Percentiles rank a stretch among this genome's conserved stretches.
These are phyloP conservation scores for Macroramphosus scolopax DNA, from an alignment of 2,797 vertebrate genomes.

Conservation along the genomic window DNA sequence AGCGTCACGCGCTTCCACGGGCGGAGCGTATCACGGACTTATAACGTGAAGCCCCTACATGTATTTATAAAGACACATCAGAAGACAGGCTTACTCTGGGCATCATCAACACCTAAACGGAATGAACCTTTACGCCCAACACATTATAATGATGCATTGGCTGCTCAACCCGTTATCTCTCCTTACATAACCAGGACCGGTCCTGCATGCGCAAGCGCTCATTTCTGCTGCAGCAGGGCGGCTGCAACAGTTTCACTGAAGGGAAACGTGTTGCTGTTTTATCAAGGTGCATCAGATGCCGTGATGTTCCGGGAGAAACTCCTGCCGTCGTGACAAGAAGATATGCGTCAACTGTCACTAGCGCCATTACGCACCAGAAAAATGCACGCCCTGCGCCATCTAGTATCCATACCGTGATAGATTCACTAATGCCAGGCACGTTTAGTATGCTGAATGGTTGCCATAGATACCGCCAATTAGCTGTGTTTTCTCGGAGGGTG, in stretches of 20 bases:
- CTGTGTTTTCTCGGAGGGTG: constrained; percentile 37
- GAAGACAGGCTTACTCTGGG: neutral
- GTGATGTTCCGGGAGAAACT: too few relatives aligned
- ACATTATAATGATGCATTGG: neutral
- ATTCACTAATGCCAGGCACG: too few relatives aligned
- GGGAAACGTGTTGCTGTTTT: too few relatives aligned
- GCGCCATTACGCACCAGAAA: too few relatives aligned
- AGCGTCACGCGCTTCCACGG: constrained; percentile 33
- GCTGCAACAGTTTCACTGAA: constrained; percentile 13
- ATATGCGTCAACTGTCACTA: constrained; percentile 1
- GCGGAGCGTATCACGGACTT: constrained; percentile 17
- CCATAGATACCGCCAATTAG: constrained; percentile 28
- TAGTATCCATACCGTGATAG: too few relatives aligned
- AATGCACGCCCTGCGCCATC: too few relatives aligned
- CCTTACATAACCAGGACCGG: constrained; percentile 23
- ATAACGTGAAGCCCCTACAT: too few relatives aligned
- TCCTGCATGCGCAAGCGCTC: constrained; percentile 56
- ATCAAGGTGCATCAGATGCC: too few relatives aligned
- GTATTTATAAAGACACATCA: neutral
- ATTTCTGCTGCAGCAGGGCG: constrained; percentile 54
- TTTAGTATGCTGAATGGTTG: too few relatives aligned
- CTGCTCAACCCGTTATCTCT: constrained; percentile 29
- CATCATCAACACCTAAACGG: neutral
- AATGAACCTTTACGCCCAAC: fast-evolving
- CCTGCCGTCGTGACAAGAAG: too few relatives aligned